Evolutionary conservation across 2,888 invertebrate species (phyloP), one percentile per base, ranked within the genome.

Genomic region (Hirtodrosophila histrioides): DNA sequence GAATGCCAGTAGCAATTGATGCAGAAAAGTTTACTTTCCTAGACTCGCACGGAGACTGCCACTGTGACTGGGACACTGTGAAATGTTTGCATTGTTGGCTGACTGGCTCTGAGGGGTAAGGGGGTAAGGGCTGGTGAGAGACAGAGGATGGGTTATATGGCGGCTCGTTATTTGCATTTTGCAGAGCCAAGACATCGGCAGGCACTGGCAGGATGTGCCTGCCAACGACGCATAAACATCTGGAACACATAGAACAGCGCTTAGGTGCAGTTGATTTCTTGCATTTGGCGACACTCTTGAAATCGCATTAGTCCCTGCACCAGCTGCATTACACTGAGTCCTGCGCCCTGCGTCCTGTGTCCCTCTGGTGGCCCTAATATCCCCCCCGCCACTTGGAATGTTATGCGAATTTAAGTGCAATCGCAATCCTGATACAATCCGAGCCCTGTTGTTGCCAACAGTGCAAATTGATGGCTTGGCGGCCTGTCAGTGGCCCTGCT

Each of bases 261-360:
- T 88, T 77, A 83, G 86, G 66, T 86, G 65, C 86, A 86, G 83
- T 83, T 83, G 86, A 87, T 87, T 87, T 82, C 65, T 62, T 65
- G 66, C 72, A 79, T 72, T 78, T 78, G 77, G 73, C 69, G 72
- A 55, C 63, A 84, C 86, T 80, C 73, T 88, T 69, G 64, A 80
- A 80, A 88, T 86, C 84, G 81, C 84, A 88, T 88, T 83, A 83
- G 69, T 62, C 11, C 57, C 63, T 60, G 41, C 50, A 48, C 24
- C n/a, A 24, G 27, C 46, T 27, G 10, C 11, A 29, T 27, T 27
- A 27, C 27, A 27, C 6, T 27, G 5, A 4, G 5, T 6, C 27
- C 27, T 27, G n/a, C 27, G 3, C 27, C 5, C 27, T 27, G 11
- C 23, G n/a, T 2, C 35, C 12, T 7, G 29, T 4, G 3, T 23